phyloP scores from a whole-genome alignment of 2,113 vertebrate genomes.

The Xiphias gladius region DNA sequence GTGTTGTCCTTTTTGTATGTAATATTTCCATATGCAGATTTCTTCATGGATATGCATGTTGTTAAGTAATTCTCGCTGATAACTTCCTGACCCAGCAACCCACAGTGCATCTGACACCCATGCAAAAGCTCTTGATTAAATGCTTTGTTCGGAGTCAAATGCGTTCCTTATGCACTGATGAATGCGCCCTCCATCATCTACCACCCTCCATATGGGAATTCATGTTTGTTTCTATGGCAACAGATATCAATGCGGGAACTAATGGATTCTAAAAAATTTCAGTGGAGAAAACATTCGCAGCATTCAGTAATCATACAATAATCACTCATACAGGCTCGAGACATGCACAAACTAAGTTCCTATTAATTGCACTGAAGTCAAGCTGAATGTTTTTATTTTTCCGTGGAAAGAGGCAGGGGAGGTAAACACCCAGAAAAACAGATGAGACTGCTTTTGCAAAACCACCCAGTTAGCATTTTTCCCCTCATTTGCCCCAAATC shows the following conservation, averaged over 20 bases:
- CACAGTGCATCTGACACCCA: slow-evolving; percentile 5
- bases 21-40: slow-evolving; percentile 25
- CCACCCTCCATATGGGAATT: slow-evolving; percentile 39
- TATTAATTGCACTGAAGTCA: slow-evolving; percentile 13
- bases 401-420: neutral
- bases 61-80: slow-evolving; percentile 18
- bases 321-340: neutral
- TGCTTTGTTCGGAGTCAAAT: slow-evolving; percentile 44
- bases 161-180: slow-evolving; percentile 33
- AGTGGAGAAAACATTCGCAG: slow-evolving; percentile 8
- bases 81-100: slow-evolving; percentile 37
- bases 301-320: neutral
- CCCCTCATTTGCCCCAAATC: slow-evolving; percentile 53
- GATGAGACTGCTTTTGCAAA: slow-evolving; percentile 44
- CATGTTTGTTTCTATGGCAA: slow-evolving; percentile 72
- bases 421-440: slow-evolving; percentile 32
- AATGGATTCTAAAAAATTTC: slow-evolving; percentile 18
- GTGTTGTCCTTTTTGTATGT: neutral
- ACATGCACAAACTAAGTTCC: neutral
- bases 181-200: slow-evolving; percentile 40
- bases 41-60: slow-evolving; percentile 40
- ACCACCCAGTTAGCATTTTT: slow-evolving; percentile 47
- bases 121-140: slow-evolving; percentile 56
- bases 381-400: slow-evolving; percentile 24
- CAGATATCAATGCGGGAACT: slow-evolving; percentile 32